A percentile compares a stretch with the other conserved stretches of the same genome.
Evolutionary conservation across 2,113 vertebrate species (phyloP).

Genomic region (Struthio camelus): DNA sequence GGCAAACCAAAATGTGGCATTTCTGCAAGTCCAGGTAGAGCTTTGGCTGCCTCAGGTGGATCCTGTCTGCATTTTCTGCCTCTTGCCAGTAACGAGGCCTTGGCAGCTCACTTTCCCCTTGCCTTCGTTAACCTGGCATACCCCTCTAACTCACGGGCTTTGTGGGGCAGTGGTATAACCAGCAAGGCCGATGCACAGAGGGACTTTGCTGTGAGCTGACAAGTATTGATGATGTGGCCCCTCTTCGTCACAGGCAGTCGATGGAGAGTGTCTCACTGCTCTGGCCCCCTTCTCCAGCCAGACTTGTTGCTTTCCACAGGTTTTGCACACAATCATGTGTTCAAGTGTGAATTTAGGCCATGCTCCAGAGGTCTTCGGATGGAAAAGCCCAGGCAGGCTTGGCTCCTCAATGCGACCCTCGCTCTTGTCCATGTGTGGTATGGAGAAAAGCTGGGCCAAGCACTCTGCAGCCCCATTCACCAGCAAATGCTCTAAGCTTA

Average conservation of each 20-base stretch:
- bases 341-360: background rate
- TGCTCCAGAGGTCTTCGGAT: too few species aligned
- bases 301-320: background rate
- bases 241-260: background rate
- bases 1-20: background rate
- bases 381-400: too few species aligned
- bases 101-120: background rate
- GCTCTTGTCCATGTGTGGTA: background rate
- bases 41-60: background rate
- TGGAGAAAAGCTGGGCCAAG: background rate
- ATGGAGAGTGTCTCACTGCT: background rate
- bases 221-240: too few species aligned
- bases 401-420: background rate
- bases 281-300: background rate
- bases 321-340: background rate
- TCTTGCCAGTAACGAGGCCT: fast-evolving
- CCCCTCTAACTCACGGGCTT: background rate
- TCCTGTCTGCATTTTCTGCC: background rate
- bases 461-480: background rate
- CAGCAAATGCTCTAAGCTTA: background rate
- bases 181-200: background rate
- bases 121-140: too few species aligned
- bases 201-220: too few species aligned
- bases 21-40: background rate
- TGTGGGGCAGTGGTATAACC: fast-evolving